phyloP scores from a whole-genome alignment of 2,797 vertebrate genomes.

The Lagocephalus sceleratus region DNA sequence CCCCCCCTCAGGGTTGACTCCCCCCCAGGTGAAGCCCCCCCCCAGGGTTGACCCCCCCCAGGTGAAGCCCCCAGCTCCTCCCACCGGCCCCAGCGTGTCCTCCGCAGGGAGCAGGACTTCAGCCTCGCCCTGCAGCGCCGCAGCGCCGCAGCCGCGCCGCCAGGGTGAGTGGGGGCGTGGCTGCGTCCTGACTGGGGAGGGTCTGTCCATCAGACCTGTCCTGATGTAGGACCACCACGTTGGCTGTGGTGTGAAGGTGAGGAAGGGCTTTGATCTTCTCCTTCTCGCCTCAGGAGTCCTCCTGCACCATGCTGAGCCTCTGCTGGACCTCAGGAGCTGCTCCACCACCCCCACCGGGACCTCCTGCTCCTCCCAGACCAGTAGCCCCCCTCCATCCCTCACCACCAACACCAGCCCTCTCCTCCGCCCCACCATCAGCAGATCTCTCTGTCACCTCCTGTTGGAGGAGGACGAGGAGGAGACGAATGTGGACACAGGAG shows the following conservation, averaged over 20 bases:
- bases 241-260: too few species aligned
- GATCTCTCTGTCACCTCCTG: constrained; percentile 48
- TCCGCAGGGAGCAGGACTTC: constrained; percentile 49
- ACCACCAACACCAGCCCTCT: constrained; percentile 46
- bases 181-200: too few species aligned
- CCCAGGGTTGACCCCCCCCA: too few species aligned
- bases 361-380: constrained; percentile 65
- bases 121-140: constrained; percentile 27
- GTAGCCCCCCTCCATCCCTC: constrained; percentile 46
- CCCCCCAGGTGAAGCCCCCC: too few species aligned
- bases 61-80: constrained; percentile 70
- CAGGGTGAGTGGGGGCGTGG: constrained; percentile 35
- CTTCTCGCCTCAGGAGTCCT: constrained; percentile 9
- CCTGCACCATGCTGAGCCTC: constrained; percentile 44
- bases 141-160: constrained; percentile 38
- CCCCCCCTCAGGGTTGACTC: too few species aligned
- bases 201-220: too few species aligned
- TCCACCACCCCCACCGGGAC: constrained; percentile 63
- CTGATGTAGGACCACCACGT: too few species aligned
- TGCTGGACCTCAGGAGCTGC: constrained; percentile 48
- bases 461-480: constrained; percentile 75
- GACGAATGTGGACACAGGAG: constrained; percentile 88
- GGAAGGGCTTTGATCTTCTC: too few species aligned
- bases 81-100: constrained; percentile 47
- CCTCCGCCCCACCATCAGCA: constrained; percentile 32